Base-by-base conservation (phyloP, 2,888 invertebrate genomes). In the Ophion obscuratus region DNA sequence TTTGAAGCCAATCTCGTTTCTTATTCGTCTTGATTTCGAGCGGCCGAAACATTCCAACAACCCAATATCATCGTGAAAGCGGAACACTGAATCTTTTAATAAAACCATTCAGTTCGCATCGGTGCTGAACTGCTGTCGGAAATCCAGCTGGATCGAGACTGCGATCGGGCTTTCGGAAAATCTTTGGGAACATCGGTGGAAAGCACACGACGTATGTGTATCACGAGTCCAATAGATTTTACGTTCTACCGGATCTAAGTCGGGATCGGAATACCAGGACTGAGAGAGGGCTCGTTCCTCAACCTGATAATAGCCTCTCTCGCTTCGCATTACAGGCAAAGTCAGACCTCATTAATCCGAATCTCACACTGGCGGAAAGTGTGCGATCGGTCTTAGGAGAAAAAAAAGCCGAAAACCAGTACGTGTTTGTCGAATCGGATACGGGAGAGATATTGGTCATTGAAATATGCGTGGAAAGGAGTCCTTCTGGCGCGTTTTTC, bases 401-500 rank as follows among this genome's bases (percentile, higher is more conserved):
- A 40, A 17, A 17, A 53, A 53, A 17, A 53, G 14, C 5, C 14
- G 53, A 53, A 53, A 53, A 53, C 53, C 53, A 53, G 53, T 53
- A 17, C 10, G 14, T 14, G 47, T 14, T 47, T 14, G 47, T 53
- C 53, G 53, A 53, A 17, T 53, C 14, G 53, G 17, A 53, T 53
- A 17, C 53, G 5, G 17, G 2, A 53, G 66, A 64, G 61, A 53
- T 47, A 47, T 53, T 53, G 53, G 53, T 53, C 53, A 53, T 53
- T 53, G 53, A 17, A 53, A 53, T 53, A 53, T 53, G 53, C 5
- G 53, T 17, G 53, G 75, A 59, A 67, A n/a, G 17, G 53, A 53
- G 53, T 53, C 53, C 53, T 53, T 53, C 53, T 53, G 53, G 53
- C 53, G 17, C 14, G 14, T 67, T 59, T 73, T 57, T 78, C 74